Evolutionary conservation across 2,113 vertebrate species (phyloP).

Genomic region (Phalacrocorax pelagicus): DNA sequence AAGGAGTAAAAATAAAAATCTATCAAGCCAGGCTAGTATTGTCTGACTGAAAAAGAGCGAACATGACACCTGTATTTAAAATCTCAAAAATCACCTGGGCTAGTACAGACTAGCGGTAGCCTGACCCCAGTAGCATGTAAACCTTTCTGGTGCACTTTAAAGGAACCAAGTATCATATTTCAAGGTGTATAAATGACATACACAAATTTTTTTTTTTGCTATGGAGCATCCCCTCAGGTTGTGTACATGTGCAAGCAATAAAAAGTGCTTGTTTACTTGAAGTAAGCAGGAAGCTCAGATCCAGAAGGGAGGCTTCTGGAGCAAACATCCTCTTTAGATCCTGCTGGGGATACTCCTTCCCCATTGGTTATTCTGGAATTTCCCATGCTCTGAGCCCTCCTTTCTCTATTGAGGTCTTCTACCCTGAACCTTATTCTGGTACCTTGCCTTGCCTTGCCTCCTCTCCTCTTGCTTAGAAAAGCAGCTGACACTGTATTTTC

Average conservation of each 20-base stretch:
- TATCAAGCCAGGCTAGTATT: not conserved
- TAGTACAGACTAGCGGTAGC: not conserved
- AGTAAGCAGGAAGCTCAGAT: not conserved
- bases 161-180: not conserved
- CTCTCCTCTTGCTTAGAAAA: not conserved
- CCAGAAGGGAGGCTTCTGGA: not conserved
- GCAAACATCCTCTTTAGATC: not conserved
- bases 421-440: not conserved
- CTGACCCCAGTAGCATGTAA: not conserved
- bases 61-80: not conserved
- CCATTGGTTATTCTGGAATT: not conserved
- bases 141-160: not conserved
- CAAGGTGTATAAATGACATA: not conserved
- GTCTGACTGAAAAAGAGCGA: not conserved
- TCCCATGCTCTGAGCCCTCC: not conserved
- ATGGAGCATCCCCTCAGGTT: not conserved
- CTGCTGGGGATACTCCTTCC: not conserved
- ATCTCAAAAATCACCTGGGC: not conserved
- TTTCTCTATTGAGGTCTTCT: not conserved
- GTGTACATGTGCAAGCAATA: not conserved
- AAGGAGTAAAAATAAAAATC: not conserved
- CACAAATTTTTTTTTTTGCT: not conserved
- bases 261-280: not conserved
- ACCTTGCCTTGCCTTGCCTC: not conserved
- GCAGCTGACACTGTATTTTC: not conserved